Conservation (phyloP, 2,113 vertebrate species). For the Brachyhypopomus occidentalis region DNA sequence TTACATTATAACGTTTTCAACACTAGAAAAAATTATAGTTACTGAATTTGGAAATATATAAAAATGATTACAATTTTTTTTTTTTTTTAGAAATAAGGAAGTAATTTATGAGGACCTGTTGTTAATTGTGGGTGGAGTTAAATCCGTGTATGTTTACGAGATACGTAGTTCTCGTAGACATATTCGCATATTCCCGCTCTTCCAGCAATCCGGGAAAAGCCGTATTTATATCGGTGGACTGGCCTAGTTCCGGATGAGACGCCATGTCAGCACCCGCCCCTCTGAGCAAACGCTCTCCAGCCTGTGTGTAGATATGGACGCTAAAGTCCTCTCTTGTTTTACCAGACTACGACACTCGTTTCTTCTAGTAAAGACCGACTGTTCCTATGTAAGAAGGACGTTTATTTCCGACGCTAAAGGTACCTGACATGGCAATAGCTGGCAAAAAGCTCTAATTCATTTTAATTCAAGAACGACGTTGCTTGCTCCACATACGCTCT, state of each 20-base stretch:
- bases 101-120: too few species aligned
- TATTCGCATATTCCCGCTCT: too few species aligned
- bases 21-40: too few species aligned
- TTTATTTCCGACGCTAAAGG: conserved; percentile 31
- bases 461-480: neutral
- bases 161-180: too few species aligned
- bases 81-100: too few species aligned
- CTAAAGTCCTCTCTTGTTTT: neutral
- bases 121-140: too few species aligned
- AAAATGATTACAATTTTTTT: too few species aligned
- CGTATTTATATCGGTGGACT: neutral
- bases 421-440: neutral
- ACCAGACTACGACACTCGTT: neutral
- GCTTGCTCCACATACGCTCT: neutral
- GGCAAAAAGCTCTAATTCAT: neutral
- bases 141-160: too few species aligned
- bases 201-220: too few species aligned
- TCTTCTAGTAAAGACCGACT: neutral
- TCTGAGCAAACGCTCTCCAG: neutral
- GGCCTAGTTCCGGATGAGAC: neutral
- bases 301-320: neutral
- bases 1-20: too few species aligned
- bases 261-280: neutral
- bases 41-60: too few species aligned
- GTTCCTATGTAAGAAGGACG: neutral